A percentile compares a stretch with the other conserved stretches of the same genome.
These are phyloP conservation scores for Hypsibius dujardini DNA, from an alignment of 1,140 invertebrate genomes.

Conservation along the genomic window DNA sequence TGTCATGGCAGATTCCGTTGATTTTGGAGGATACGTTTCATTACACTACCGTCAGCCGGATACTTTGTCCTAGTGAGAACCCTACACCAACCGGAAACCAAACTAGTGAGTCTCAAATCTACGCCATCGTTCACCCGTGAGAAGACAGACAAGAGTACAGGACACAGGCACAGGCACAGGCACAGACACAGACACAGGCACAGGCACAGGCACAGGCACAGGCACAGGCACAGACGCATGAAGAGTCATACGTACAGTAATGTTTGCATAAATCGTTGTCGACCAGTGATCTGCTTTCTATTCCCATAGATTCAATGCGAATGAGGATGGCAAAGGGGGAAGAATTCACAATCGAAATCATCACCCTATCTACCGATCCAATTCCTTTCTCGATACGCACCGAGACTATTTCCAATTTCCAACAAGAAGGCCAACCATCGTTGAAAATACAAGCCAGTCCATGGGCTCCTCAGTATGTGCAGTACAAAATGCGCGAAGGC, in stretches of 20 bases:
- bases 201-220: too few species aligned
- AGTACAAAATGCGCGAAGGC: slow-evolving; percentile 35
- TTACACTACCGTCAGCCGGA: slow-evolving; percentile 41
- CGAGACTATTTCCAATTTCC: slow-evolving; percentile 41
- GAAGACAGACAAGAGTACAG: not conserved
- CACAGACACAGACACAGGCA: not conserved
- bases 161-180: slow-evolving; percentile 26
- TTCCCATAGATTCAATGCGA: too few species aligned
- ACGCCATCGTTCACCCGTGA: too few species aligned
- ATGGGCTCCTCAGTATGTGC: slow-evolving; percentile 38
- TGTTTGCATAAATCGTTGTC: too few species aligned
- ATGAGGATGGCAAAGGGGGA: not conserved
- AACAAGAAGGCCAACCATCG: slow-evolving; percentile 35
- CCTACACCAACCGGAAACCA: slow-evolving; percentile 26
- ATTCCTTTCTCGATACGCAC: slow-evolving; percentile 37
- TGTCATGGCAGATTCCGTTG: slow-evolving; percentile 50
- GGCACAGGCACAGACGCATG: too few species aligned
- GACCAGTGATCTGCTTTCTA: too few species aligned
- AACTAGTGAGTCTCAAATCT: too few species aligned
- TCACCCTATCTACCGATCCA: slow-evolving; percentile 37
- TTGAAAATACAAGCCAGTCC: slow-evolving; percentile 32
- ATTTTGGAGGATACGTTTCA: slow-evolving; percentile 32
- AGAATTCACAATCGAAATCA: slow-evolving; percentile 42
- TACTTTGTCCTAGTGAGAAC: slow-evolving; percentile 44
- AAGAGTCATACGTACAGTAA: too few species aligned